Evolutionary conservation across 2,797 vertebrate species (phyloP).

Genomic region (Harpagifer antarcticus): DNA sequence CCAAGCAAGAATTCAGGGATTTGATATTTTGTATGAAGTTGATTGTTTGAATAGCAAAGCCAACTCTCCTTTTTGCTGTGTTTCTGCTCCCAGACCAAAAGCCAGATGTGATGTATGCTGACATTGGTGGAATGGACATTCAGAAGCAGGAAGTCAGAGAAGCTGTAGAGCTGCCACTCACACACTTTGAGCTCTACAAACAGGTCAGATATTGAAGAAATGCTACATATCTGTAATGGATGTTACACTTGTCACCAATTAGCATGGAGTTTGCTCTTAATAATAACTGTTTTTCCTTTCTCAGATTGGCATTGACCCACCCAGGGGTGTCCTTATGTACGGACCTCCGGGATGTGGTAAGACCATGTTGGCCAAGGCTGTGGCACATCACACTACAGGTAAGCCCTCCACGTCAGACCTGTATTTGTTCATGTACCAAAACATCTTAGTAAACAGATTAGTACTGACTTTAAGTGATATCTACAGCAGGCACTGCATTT

Average conservation of each 20-base stretch:
- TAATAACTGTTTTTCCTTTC: slow-evolving; percentile 15
- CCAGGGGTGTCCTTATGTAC: slow-evolving; percentile 95
- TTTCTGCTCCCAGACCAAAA: slow-evolving; percentile 89
- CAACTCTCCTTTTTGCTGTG: neutral
- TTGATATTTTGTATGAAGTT: neutral
- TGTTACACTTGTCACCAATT: neutral
- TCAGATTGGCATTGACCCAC: slow-evolving; percentile 96
- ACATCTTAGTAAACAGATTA: too few relatives aligned
- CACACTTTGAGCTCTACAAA: slow-evolving; percentile 98
- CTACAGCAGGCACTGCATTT: neutral
- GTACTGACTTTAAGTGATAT: neutral
- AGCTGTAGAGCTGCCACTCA: slow-evolving; percentile 95
- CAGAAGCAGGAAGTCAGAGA: slow-evolving; percentile 98
- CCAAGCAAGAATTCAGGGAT: too few relatives aligned
- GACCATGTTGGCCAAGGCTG: slow-evolving; percentile 96
- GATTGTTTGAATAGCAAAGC: neutral
- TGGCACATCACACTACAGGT: slow-evolving; percentile 97
- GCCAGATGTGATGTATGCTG: slow-evolving; percentile 95
- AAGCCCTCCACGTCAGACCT: neutral
- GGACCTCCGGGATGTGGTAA: slow-evolving; percentile 96
- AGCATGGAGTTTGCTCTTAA: neutral
- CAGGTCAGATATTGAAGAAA: slow-evolving; percentile 83
- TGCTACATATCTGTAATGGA: neutral
- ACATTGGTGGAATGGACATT: slow-evolving; percentile 98
- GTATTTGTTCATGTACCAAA: too few relatives aligned